A percentile compares a stretch with the other conserved stretches of the same genome.
Conservation (phyloP, 2,888 invertebrate species). For the Callimorpha dominula region DNA sequence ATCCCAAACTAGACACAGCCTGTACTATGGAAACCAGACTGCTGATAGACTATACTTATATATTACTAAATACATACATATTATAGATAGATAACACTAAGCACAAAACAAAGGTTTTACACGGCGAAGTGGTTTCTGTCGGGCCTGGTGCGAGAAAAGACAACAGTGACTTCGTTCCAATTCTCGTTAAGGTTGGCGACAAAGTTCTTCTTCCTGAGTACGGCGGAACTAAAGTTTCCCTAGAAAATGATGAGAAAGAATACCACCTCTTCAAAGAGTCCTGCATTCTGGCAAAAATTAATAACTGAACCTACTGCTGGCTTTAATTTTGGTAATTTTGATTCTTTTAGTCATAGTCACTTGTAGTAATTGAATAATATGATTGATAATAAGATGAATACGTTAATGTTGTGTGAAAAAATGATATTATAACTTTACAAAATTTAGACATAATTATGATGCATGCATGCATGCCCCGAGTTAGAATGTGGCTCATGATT, state of each 20-base stretch:
- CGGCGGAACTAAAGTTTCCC: slow-evolving; percentile 98
- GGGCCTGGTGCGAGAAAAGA: slow-evolving; percentile 96
- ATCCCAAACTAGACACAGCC: too few relatives aligned
- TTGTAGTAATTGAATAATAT: slow-evolving; percentile 80
- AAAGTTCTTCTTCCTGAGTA: slow-evolving; percentile 98
- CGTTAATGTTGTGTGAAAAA: slow-evolving; percentile 62
- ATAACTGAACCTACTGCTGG: slow-evolving; percentile 80
- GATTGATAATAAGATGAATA: slow-evolving; percentile 86
- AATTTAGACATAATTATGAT: too few relatives aligned
- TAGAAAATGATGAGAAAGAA: slow-evolving; percentile 97
- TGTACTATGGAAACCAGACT: too few relatives aligned
- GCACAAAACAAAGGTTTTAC: slow-evolving; percentile 95
- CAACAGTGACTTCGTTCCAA: slow-evolving; percentile 93
- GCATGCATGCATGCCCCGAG: too few relatives aligned
- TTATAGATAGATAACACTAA: too few relatives aligned
- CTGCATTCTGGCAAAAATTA: slow-evolving; percentile 98
- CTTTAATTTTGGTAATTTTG: slow-evolving; percentile 71
- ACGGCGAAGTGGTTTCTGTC: slow-evolving; percentile 97
- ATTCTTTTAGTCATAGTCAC: slow-evolving; percentile 73
- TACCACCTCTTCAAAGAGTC: slow-evolving; percentile 97
- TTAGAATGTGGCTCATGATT: too few relatives aligned
- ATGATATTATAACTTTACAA: too few relatives aligned
- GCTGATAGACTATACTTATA: too few relatives aligned
- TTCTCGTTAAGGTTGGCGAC: slow-evolving; percentile 96
- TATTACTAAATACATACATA: too few relatives aligned